These are phyloP conservation scores for Lonchura striata DNA, from an alignment of 2,113 vertebrate genomes.

Conservation along the genomic window DNA sequence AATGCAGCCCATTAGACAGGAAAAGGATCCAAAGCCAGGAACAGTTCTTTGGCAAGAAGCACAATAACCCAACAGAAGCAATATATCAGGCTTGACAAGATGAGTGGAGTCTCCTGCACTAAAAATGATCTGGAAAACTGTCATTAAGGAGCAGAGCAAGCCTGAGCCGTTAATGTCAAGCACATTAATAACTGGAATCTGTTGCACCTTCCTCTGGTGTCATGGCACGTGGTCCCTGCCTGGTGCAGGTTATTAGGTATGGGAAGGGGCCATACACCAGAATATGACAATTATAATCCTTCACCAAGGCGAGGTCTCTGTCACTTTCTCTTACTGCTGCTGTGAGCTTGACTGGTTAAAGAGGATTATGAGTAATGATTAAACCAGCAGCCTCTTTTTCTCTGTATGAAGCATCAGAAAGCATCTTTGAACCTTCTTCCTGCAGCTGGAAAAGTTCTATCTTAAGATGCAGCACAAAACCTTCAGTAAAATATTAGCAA, in stretches of 20 bases:
- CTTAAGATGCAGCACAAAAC: not conserved
- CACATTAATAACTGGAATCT: not conserved
- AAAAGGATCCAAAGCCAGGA: not conserved
- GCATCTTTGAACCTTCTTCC: not conserved
- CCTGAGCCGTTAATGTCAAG: not conserved
- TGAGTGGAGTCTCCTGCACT: not conserved
- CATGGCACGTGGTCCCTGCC: accelerated
- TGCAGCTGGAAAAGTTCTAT: not conserved
- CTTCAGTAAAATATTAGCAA: constrained; percentile 25
- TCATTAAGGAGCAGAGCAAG: not conserved
- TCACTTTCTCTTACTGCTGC: not conserved
- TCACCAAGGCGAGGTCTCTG: not conserved
- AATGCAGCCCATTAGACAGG: constrained; percentile 8
- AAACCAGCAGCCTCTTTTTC: not conserved
- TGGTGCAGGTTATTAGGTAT: not conserved
- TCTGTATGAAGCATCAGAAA: not conserved
- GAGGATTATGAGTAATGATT: not conserved
- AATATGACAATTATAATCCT: not conserved
- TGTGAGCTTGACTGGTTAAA: not conserved
- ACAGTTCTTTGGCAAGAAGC: not conserved
- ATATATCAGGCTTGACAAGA: constrained; percentile 40
- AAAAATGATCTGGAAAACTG: not conserved
- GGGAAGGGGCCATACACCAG: not conserved
- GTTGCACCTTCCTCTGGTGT: not conserved
- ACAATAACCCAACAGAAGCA: not conserved